Evolutionary conservation across 2,888 invertebrate genomes (phyloP).

Genomic region (Hylaea fasciaria): DNA sequence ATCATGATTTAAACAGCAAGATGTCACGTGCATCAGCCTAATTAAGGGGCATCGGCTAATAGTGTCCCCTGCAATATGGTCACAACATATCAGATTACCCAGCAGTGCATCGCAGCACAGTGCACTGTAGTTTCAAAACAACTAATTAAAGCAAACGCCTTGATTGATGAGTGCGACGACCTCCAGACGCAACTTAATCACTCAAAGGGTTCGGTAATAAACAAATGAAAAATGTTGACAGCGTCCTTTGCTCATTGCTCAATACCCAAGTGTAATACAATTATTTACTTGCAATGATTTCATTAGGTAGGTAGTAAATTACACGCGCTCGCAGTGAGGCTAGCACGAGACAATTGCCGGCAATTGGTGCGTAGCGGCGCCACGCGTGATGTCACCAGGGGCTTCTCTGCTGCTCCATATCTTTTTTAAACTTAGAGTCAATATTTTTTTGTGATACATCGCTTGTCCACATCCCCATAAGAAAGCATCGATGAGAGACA

Average conservation of each 20-base stretch:
- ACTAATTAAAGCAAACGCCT: constrained; percentile 75
- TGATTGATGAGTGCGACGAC: constrained; percentile 73
- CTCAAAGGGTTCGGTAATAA: constrained; percentile 47
- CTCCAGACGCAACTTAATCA: constrained; percentile 57
- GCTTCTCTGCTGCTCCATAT: constrained; percentile 43
- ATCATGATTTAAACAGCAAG: constrained; percentile 48
- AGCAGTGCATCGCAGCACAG: constrained; percentile 42
- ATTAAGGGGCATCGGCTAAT: constrained; percentile 58
- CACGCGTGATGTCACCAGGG: constrained; percentile 75
- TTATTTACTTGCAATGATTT: constrained; percentile 73
- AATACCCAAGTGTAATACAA: constrained; percentile 60
- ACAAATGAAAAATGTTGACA: constrained; percentile 35
- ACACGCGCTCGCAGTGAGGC: constrained; percentile 49
- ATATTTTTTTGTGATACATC: constrained; percentile 15
- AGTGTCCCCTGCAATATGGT: constrained; percentile 48
- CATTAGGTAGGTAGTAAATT: constrained; percentile 66
- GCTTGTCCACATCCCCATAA: constrained; percentile 12
- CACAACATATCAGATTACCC: constrained; percentile 68
- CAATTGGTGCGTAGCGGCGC: constrained; percentile 80
- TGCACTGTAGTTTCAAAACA: constrained; percentile 57
- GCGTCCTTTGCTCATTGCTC: constrained; percentile 33
- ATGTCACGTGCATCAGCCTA: constrained; percentile 56
- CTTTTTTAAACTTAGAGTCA: constrained; percentile 18
- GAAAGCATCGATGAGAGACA: constrained; percentile 7
- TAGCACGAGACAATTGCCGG: constrained; percentile 75